Evolutionary conservation across 2,888 invertebrate genomes (phyloP), one percentile per base, ranked within the genome.

Genomic region (Neocrepidodera transversa): DNA sequence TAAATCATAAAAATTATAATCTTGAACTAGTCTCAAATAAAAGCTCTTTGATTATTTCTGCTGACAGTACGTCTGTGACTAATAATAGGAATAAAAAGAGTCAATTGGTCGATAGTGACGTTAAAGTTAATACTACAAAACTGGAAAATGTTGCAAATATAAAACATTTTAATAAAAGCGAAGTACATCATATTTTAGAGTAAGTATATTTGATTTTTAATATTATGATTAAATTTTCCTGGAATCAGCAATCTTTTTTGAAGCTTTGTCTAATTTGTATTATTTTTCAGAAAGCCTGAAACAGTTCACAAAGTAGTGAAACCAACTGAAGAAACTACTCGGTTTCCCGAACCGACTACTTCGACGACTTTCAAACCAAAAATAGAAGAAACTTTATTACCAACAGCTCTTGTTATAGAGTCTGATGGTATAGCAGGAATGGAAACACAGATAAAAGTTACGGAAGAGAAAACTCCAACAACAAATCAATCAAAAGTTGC

Each of bases 31-130:
- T 48, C 2, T 38, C 56, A 8, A 60, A 60, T 23, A 47, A 18
- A 40, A 60, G 60, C 11, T 47, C 55, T n/a, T 13, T 56, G 14
- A 10, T 42, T 8, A 17, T 54, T 23, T 45, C 45, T 11, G 32
- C 43, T 11, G 43, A 53, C 3, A 38, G 23, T 13, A 52, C 20
- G 8, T 51, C 56, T 14, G 11, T 14, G 11, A 13, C 43, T 17
- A 56, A 30, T 18, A 60, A 52, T 18, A 32, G 52, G 26, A 52
- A 48, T 20, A 55, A 52, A 18, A 60, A 60, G 28, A 56, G 52
- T 32, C 47, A 52, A 14, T 5, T 56, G 13, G 52, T 35, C 13
- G 20, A 40, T n/a, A 42, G 17, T 4, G 10, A 30, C 4, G 13
- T 38, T 8, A 58, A 47, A 18, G 30, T 48, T 7, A 48, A 52